A percentile compares a stretch with the other conserved stretches of the same genome.
Conservation (phyloP, 2,888 invertebrate genomes). For the Allophyes oxyacanthae region DNA sequence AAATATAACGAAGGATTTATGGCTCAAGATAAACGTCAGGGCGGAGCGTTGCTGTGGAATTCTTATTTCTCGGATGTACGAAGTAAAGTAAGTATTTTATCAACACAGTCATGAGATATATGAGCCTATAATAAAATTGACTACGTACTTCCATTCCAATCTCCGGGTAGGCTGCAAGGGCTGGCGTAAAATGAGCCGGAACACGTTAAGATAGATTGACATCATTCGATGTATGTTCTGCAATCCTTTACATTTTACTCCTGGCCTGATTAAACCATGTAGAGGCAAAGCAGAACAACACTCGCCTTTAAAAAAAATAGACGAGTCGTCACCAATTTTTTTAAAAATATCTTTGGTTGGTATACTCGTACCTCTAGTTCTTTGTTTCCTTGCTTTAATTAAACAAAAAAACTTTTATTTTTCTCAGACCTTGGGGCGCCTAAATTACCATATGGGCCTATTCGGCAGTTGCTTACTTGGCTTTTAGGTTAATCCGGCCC, state of each 20-base stretch:
- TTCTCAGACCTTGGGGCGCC: no score
- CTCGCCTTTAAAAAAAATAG: no score
- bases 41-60: slow-evolving; percentile 11
- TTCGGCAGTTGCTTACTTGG: no score
- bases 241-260: not conserved
- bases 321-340: no score
- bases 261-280: no score
- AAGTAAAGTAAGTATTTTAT: slow-evolving; percentile 44
- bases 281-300: no score
- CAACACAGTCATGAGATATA: slow-evolving; percentile 34
- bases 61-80: slow-evolving; percentile 24
- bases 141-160: slow-evolving; percentile 32
- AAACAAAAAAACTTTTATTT: no score
- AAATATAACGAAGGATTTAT: slow-evolving; percentile 28
- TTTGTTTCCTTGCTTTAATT: no score
- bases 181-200: slow-evolving; percentile 19
- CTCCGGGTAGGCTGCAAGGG: slow-evolving; percentile 20
- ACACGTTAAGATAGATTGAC: slow-evolving; percentile 20
- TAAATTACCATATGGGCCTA: no score
- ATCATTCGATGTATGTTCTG: slow-evolving; percentile 12
- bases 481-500: no score
- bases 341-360: no score
- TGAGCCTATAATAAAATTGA: slow-evolving; percentile 39
- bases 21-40: slow-evolving; percentile 13
- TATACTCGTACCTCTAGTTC: no score